These are phyloP conservation scores for Helicolenus hilgendorfi DNA, from an alignment of 2,797 vertebrate genomes.

Conservation along the genomic window DNA sequence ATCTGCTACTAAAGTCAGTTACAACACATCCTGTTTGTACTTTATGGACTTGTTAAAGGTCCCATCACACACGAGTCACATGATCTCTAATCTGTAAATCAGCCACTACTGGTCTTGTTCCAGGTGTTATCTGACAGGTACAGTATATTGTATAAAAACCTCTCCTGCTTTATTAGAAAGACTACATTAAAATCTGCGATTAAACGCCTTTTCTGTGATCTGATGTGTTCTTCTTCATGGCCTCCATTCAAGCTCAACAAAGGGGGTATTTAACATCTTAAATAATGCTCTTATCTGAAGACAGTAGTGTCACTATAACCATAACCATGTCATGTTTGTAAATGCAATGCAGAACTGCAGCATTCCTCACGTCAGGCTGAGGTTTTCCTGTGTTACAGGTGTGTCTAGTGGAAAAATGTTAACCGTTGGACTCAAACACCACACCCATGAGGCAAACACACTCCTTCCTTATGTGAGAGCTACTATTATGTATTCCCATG, in stretches of 20 bases:
- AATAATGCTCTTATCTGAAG: not conserved
- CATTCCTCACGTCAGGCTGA: constrained; percentile 20
- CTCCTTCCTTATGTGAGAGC: not conserved
- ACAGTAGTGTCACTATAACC: not conserved
- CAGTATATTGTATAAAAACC: not conserved
- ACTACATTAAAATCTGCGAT: not conserved
- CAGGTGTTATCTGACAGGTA: not conserved
- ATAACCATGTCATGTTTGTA: not conserved
- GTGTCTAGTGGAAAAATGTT: constrained; percentile 52
- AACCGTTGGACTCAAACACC: constrained; percentile 46
- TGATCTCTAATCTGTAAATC: constrained; percentile 8
- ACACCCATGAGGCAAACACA: constrained; percentile 55
- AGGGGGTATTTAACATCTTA: not conserved
- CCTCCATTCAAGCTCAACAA: not conserved
- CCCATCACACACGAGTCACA: constrained; percentile 10
- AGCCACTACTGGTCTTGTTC: not conserved
- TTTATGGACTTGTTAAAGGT: constrained; percentile 14
- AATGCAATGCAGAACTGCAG: constrained; percentile 1
- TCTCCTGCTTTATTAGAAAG: not conserved
- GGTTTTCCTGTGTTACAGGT: not conserved
- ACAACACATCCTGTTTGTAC: not conserved
- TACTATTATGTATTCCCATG: not conserved
- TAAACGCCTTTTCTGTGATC: not conserved
- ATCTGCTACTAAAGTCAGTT: not conserved
- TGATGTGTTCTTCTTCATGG: not conserved